Conservation (phyloP, 2,797 vertebrate species). For the Benthosema pterotum region DNA sequence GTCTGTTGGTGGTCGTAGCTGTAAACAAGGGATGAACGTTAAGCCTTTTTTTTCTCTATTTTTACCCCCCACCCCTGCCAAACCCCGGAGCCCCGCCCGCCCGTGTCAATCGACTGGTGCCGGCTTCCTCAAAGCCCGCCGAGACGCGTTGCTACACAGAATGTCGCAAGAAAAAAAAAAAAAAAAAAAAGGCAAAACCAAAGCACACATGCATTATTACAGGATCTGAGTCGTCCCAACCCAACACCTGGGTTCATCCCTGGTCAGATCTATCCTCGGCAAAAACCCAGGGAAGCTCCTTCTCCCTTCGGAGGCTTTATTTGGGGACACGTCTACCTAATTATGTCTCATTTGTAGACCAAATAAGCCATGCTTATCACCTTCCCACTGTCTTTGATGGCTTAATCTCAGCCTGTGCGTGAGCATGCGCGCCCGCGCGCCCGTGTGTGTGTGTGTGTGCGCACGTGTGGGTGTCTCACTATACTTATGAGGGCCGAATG, state of each 20-base stretch:
- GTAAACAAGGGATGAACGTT: conserved; percentile 82
- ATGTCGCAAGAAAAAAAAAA: no score
- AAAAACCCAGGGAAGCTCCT: conserved; percentile 59
- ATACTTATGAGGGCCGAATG: no score
- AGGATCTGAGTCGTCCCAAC: conserved; percentile 49
- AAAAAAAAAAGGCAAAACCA: no score
- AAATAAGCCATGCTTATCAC: conserved; percentile 82
- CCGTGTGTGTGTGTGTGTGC: conserved; percentile 36
- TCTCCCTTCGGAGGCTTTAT: conserved; percentile 73
- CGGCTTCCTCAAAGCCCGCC: conserved; percentile 58
- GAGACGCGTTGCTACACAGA: conserved; percentile 34
- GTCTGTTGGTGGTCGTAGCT: conserved; percentile 78
- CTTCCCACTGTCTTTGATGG: conserved; percentile 80
- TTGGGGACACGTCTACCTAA: conserved; percentile 81
- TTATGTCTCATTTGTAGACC: conserved; percentile 86
- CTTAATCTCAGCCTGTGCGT: conserved; percentile 76
- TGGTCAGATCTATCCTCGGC: conserved; percentile 48
- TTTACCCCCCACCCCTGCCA: no score
- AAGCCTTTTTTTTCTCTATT: conserved; percentile 62
- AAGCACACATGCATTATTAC: conserved; percentile 57
- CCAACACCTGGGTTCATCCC: conserved; percentile 67
- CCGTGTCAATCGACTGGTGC: conserved; percentile 52
- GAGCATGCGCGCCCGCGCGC: conserved; percentile 37
- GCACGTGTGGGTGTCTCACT: conserved; percentile 2
- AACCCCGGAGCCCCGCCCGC: conserved; percentile 17